Evolutionary conservation across 2,113 vertebrate genomes (phyloP).

Genomic region (Ranitomeya imitator): DNA sequence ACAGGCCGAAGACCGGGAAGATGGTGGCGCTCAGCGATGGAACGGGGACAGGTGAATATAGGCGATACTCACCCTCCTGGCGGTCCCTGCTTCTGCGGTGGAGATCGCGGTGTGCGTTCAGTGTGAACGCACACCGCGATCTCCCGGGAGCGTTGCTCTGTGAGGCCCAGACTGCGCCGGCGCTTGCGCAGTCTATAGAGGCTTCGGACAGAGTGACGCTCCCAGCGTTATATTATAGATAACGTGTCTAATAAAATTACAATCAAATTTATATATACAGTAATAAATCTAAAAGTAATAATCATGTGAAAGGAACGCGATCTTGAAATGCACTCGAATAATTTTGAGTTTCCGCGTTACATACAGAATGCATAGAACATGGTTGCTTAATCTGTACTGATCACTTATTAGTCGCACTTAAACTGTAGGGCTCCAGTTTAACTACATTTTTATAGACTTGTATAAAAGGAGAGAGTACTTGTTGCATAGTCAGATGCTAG

Average conservation of each 20-base stretch:
- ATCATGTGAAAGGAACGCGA: not conserved
- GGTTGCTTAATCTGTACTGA: conserved; percentile 58
- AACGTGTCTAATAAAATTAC: not conserved
- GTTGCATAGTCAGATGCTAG: conserved; percentile 75
- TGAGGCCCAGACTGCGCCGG: too few species aligned
- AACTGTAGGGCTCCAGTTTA: conserved; percentile 77
- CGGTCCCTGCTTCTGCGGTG: too few species aligned
- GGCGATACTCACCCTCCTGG: too few species aligned
- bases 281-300: not conserved
- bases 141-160: too few species aligned
- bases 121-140: too few species aligned
- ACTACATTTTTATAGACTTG: conserved; percentile 82
- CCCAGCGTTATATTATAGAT: too few species aligned
- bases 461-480: conserved; percentile 81
- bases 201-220: too few species aligned
- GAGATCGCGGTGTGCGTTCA: too few species aligned
- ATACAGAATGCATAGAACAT: not conserved
- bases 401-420: conserved; percentile 70
- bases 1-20: too few species aligned
- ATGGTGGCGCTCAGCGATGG: too few species aligned
- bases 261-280: not conserved
- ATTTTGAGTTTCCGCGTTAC: not conserved
- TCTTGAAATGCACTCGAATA: not conserved
- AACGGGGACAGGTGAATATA: too few species aligned
- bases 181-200: too few species aligned